phyloP scores from a whole-genome alignment of 2,113 vertebrate species.

The Phyllostomus hastatus region DNA sequence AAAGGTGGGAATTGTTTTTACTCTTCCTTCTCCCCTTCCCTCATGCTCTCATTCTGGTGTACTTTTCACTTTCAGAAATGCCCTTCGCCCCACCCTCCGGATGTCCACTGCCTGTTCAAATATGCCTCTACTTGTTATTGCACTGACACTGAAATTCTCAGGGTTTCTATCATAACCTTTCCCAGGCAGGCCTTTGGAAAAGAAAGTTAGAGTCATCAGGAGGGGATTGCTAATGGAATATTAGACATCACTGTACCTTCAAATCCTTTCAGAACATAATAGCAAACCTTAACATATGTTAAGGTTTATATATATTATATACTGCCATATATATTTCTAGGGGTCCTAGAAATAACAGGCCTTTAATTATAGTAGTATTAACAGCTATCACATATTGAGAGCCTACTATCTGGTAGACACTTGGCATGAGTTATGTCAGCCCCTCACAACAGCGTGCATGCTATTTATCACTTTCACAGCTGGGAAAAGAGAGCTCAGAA shows the following conservation, averaged over 20 bases:
- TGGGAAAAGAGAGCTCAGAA: neutral
- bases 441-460: neutral
- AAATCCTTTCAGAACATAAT: neutral
- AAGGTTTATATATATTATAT: too few species aligned
- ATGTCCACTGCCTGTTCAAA: neutral
- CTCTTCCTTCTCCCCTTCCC: neutral
- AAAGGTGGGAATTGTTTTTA: neutral
- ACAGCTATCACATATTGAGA: neutral
- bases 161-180: neutral
- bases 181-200: neutral
- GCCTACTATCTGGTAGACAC: neutral
- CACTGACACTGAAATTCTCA: neutral
- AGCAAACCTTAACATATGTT: neutral
- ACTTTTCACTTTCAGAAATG: neutral
- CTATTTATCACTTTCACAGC: neutral
- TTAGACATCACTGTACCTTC: neutral
- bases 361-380: neutral
- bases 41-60: neutral
- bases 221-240: neutral
- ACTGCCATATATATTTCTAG: neutral
- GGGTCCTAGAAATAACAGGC: neutral
- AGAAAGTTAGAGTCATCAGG: neutral
- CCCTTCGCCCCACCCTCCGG: neutral
- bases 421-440: neutral
- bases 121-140: neutral